A percentile compares a stretch with the other conserved stretches of the same genome.
Conservation (phyloP, 1,140 invertebrate genomes). For the Mercenaria mercenaria region DNA sequence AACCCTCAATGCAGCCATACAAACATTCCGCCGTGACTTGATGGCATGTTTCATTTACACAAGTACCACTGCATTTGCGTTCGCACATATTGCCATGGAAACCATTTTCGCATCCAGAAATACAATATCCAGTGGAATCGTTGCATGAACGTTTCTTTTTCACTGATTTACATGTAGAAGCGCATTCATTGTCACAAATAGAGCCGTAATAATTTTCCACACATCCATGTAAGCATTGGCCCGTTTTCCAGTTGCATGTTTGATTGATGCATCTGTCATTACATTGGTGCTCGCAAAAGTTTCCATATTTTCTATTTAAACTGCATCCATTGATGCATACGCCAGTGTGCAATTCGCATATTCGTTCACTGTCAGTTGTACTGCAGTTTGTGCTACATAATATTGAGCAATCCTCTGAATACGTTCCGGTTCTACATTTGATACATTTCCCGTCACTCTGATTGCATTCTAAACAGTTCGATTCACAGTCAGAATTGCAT, state of each 20-base stretch:
- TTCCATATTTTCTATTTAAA: not conserved
- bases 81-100: constrained; percentile 29
- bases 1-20: not conserved
- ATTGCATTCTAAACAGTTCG: not conserved
- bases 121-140: not conserved
- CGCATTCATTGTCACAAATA: not conserved
- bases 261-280: not conserved
- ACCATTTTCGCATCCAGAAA: not conserved
- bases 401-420: not conserved
- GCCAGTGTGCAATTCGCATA: not conserved
- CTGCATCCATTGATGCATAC: not conserved
- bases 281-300: not conserved
- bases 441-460: not conserved
- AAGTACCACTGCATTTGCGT: not conserved
- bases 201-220: not conserved
- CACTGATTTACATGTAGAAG: not conserved
- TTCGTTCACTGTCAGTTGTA: not conserved
- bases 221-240: constrained; percentile 6
- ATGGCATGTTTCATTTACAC: not conserved
- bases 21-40: not conserved
- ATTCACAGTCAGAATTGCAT: not conserved
- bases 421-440: not conserved
- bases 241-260: not conserved
- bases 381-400: not conserved
- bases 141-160: not conserved